Conservation (phyloP, 2,888 invertebrate species). For the Tubiluchus corallicola region DNA sequence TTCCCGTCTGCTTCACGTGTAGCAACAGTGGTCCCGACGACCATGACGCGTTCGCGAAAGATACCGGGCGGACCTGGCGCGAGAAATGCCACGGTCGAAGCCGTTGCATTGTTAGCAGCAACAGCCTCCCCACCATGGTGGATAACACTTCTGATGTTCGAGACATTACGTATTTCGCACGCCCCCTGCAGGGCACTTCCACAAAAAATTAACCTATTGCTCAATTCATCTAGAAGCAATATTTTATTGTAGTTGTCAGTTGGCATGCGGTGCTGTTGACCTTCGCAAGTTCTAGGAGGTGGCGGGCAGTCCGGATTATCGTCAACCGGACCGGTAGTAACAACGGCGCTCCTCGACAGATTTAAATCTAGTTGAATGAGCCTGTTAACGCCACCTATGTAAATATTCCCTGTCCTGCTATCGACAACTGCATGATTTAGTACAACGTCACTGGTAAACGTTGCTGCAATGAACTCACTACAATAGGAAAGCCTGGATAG, state of each 20-base stretch:
- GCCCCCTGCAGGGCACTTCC: slow-evolving; percentile 77
- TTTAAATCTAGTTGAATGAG: slow-evolving; percentile 79
- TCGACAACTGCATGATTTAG: too few relatives aligned
- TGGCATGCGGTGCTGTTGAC: slow-evolving; percentile 9
- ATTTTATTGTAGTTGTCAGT: slow-evolving; percentile 86
- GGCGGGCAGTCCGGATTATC: slow-evolving; percentile 69
- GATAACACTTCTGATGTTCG: slow-evolving; percentile 59
- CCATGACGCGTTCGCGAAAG: too few relatives aligned
- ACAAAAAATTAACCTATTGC: slow-evolving; percentile 71
- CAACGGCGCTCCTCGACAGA: slow-evolving; percentile 49
- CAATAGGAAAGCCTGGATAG: too few relatives aligned
- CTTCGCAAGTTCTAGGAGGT: too few relatives aligned
- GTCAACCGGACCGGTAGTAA: slow-evolving; percentile 36
- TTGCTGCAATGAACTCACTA: too few relatives aligned
- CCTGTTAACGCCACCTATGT: slow-evolving; percentile 75
- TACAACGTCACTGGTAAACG: too few relatives aligned
- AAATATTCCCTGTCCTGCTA: slow-evolving; percentile 51
- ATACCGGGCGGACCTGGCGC: too few relatives aligned
- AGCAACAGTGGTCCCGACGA: too few relatives aligned
- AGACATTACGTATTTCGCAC: slow-evolving; percentile 67
- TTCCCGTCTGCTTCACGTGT: too few relatives aligned
- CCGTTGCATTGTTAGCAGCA: slow-evolving; percentile 83
- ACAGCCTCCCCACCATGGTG: slow-evolving; percentile 45
- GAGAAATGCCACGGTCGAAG: slow-evolving; percentile 88
- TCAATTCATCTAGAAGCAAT: slow-evolving; percentile 75